Percentiles rank a stretch among this genome's conserved stretches.
phyloP scores from a whole-genome alignment of 2,113 vertebrate genomes.

The Athene noctua region DNA sequence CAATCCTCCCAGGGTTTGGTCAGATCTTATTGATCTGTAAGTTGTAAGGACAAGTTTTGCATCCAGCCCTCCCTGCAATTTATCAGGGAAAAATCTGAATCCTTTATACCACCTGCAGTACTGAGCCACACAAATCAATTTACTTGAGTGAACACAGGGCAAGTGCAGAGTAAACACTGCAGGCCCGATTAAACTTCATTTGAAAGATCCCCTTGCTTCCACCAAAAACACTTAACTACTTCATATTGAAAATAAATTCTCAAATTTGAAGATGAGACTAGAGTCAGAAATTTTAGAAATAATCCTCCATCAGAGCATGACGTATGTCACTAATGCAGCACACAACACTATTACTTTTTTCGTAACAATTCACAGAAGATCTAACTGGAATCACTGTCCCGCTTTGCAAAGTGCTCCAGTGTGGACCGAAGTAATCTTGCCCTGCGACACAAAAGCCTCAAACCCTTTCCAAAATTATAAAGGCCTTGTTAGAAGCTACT shows the following conservation, averaged over 20 bases:
- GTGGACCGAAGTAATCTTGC: not conserved
- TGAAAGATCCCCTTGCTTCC: not conserved
- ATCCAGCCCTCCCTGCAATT: not conserved
- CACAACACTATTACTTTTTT: not conserved
- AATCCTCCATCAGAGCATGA: not conserved
- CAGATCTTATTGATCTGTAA: not conserved
- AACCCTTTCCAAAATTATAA: not conserved
- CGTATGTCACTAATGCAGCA: accelerated
- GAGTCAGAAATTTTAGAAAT: not conserved
- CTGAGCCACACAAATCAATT: not conserved
- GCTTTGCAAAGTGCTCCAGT: accelerated
- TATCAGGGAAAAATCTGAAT: not conserved
- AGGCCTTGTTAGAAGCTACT: not conserved
- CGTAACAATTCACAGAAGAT: not conserved
- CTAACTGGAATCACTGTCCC: accelerated
- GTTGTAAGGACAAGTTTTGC: not conserved
- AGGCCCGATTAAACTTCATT: not conserved
- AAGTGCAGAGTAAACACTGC: not conserved
- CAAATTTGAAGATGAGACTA: not conserved
- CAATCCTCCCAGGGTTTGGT: not conserved
- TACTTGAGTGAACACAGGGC: not conserved
- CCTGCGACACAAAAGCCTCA: not conserved
- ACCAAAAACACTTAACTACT: not conserved
- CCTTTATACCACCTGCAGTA: not conserved
- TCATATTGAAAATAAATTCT: not conserved